Evolutionary conservation across 2,888 invertebrate genomes (phyloP), one percentile per base, ranked within the genome.

Genomic region (Drosophila nigritarsus): DNA sequence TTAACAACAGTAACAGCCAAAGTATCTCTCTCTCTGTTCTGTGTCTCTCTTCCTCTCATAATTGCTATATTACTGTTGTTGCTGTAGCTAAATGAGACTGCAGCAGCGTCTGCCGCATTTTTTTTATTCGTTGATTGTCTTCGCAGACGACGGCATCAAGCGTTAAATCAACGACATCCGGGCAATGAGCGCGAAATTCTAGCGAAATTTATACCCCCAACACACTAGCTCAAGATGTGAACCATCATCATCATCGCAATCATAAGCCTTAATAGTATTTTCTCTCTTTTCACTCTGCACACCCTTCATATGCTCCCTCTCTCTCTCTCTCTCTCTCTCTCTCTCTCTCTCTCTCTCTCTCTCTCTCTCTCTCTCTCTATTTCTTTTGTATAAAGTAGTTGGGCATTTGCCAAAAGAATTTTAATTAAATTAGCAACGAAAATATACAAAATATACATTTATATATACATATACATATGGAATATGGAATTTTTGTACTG

Each of bases 91-190:
- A 83, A 87, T 85, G 70, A 45, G 24, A 85, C 53, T 64, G 65
- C 45, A 36, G 45, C 65, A 40, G 27, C 40, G 50, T 53, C 66
- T 50, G 70, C 51, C 59, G 73, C 54, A 42, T 42, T 30, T 30
- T 24, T 15, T 11, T 59, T 62, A 66, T 69, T 64, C 74, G 88
- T 78, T 85, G 90, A 89, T 89, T 89, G 90, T 89, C 87, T 89
- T 90, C 75, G 42, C 83, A 90, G 89, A 90, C 88, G 62, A 36
- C 24, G 55, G 51, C 48, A 49, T 38, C 45, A 50, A 54, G 76
- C 70, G 61, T 75, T 90, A 89, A 89, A 89, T 90, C 80, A 89
- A 81, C 89, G 80, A 86, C 89, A 86, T 89, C 89, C 89, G 85
- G 85, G 71, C 80, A 79, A 78, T 70, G 51, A 78, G 75, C 61